Base-by-base conservation (phyloP, 2,797 vertebrate genomes). In the Liparis tanakae region DNA sequence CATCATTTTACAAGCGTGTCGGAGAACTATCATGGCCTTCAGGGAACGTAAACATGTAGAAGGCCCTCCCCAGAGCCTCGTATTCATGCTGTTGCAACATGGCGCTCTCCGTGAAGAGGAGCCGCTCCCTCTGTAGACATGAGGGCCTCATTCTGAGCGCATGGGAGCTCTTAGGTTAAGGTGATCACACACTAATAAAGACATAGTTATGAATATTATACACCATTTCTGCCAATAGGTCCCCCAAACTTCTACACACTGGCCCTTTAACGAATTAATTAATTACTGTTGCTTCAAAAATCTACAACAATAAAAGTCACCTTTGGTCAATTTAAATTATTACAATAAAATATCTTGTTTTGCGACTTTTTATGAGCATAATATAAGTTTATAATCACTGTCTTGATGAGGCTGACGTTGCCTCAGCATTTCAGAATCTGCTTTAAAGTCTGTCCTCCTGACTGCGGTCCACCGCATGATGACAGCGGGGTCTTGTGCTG, bases 401-500 rank as follows among this genome's bases (percentile, higher is more conserved):
- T 44, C 4, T 62, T 46, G 48, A 73, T 41, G 3, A 37, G 10
- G 41, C 12, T 41, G 43, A 54, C 18, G 15, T 48, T 1, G 36
- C 15, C 17, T 18, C 62, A 63, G 14, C 1, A 0, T 57, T n/a
- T 44, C 33, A 46, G 12, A 39, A 60, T 43, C 37, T 61, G n/a
- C 25, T 30, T 30, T 6, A n/a, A 44, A 34, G 15, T 18, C 68
- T 50, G 17, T 67, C 17, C 20, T 17, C 0, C 20, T n/a, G 37
- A 34, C 63, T 50, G 14, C 17, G 12, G 66, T 5, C 18, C 34
- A 37, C 81, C 81, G 82, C 80, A 74, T 72, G 80, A 56, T 18
- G 56, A 54, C 62, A 56, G 25, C 48, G 6, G 70, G 33, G 82
- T 82, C 82, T 80, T 78, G 72, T 81, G 86, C 55, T 58, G 68